Conservation (phyloP, 2,797 vertebrate species). For the Ptychobarbus kaznakovi region DNA sequence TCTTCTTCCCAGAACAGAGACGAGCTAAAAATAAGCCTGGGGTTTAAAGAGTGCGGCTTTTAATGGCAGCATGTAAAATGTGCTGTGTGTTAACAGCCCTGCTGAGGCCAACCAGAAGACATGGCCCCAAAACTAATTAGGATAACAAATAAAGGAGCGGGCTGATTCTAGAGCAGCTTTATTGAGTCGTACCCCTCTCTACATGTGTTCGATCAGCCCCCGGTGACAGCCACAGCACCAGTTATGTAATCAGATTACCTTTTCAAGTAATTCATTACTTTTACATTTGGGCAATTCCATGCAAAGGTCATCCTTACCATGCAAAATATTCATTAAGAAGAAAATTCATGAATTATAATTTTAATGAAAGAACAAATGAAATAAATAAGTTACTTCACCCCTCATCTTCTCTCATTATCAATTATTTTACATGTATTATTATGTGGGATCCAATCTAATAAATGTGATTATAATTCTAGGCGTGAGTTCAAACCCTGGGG, state of each 20-base stretch:
- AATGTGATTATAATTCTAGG: too few relatives aligned
- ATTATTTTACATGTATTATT: too few relatives aligned
- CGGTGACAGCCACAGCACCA: conserved; percentile 19
- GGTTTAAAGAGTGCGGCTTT: conserved; percentile 80
- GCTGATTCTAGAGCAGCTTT: conserved; percentile 61
- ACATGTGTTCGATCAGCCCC: conserved; percentile 64
- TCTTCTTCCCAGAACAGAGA: conserved; percentile 62
- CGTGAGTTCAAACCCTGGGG: too few relatives aligned
- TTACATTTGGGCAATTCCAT: too few relatives aligned
- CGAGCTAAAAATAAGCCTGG: conserved; percentile 78
- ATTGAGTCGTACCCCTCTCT: conserved; percentile 54
- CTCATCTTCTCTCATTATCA: too few relatives aligned
- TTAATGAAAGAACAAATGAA: too few relatives aligned
- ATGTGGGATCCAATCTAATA: too few relatives aligned
- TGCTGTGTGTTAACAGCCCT: conserved; percentile 80
- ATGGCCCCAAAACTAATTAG: conserved; percentile 79
- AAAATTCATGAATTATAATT: too few relatives aligned
- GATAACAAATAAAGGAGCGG: conserved; percentile 74
- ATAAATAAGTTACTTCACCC: too few relatives aligned
- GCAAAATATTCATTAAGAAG: too few relatives aligned
- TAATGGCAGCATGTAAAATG: conserved; percentile 81
- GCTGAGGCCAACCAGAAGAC: conserved; percentile 78
- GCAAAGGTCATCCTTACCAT: too few relatives aligned
- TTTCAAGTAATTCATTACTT: not conserved
- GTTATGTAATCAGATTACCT: not conserved